phyloP scores from a whole-genome alignment of 2,797 vertebrate genomes.

The Sebastes hubbsi region DNA sequence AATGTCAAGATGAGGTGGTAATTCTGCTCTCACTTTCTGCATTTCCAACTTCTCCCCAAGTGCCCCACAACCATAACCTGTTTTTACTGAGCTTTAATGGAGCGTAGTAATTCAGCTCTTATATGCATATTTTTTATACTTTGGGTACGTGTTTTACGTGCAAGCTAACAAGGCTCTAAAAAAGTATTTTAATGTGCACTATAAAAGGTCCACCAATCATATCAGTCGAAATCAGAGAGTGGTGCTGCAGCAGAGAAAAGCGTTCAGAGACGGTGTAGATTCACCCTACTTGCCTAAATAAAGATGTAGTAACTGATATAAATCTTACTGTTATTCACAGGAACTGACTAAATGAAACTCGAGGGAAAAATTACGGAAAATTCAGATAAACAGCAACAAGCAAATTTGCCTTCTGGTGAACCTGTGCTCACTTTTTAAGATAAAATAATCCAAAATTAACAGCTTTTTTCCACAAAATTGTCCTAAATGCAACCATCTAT shows the following conservation, averaged over 20 bases:
- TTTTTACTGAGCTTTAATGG: slow-evolving; percentile 12
- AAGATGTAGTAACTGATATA: not conserved
- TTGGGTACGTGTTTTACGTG: not conserved
- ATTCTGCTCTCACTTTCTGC: slow-evolving; percentile 51
- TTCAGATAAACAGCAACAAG: not conserved
- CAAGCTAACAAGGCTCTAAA: not conserved
- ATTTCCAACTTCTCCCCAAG: slow-evolving; percentile 30
- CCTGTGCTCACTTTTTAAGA: not conserved
- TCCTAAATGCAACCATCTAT: not conserved
- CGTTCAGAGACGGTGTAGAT: not conserved
- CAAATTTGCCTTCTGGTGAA: not conserved
- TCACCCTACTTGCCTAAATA: not conserved
- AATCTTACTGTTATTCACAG: not conserved
- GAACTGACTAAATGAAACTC: not conserved
- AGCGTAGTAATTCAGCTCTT: slow-evolving; percentile 25
- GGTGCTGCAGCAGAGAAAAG: not conserved
- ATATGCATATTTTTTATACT: not conserved
- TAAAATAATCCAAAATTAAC: not conserved
- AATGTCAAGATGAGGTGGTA: slow-evolving; percentile 47
- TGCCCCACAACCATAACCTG: not conserved
- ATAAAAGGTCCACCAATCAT: not conserved
- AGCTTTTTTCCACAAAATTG: not conserved
- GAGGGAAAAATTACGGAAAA: not conserved
- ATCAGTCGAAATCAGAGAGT: not conserved
- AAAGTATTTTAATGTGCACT: not conserved